phyloP scores from a whole-genome alignment of 1,140 invertebrate species.

The Caenorhabditis inopinata region DNA sequence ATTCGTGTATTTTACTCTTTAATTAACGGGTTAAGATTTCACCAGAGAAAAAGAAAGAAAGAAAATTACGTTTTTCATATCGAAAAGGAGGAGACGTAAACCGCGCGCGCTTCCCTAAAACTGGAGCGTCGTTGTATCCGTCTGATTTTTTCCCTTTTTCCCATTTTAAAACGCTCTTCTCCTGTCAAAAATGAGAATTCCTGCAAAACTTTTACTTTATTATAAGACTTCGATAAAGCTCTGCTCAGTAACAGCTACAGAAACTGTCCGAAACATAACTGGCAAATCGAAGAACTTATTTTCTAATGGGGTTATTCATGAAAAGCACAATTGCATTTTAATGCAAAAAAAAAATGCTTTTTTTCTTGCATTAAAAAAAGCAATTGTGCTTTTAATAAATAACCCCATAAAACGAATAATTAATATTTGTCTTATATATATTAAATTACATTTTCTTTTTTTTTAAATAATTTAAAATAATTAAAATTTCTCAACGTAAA shows the following conservation, averaged over 20 bases:
- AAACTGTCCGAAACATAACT: conserved; percentile 2
- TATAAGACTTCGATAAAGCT: background rate
- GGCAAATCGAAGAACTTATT: background rate
- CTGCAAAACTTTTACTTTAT: background rate
- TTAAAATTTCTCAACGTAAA: no score
- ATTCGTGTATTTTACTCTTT: background rate
- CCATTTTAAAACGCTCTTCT: background rate
- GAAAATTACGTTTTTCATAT: background rate
- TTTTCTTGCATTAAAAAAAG: no score
- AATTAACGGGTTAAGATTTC: no score
- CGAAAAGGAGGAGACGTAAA: background rate
- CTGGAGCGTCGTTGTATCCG: conserved; percentile 9
- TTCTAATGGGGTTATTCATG: no score
- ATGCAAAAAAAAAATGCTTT: no score
- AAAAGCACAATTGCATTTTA: no score
- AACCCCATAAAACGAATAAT: no score
- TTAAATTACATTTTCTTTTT: no score
- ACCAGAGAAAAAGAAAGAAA: background rate
- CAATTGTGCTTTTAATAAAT: no score
- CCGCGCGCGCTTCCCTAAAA: background rate
- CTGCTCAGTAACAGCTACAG: background rate
- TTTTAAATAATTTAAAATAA: no score
- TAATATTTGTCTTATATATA: no score
- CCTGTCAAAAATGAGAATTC: background rate
- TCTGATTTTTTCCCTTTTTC: conserved; percentile 11